Evolutionary conservation across 2,888 invertebrate genomes (phyloP).

Genomic region (Oligia strigilis): DNA sequence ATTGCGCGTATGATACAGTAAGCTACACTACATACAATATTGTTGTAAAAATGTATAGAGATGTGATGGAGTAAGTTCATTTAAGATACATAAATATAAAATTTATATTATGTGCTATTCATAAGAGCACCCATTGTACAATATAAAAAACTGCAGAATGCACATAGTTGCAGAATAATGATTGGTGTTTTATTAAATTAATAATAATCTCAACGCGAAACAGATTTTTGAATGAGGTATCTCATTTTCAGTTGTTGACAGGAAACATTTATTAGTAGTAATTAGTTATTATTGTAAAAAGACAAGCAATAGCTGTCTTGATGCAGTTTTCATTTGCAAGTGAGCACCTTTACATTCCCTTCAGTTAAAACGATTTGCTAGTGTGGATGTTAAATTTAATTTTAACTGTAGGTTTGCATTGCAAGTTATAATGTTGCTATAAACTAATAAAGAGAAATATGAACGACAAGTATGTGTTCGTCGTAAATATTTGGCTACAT

Average conservation of each 20-base stretch:
- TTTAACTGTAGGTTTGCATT: conserved; percentile 53
- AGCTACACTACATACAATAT: conserved; percentile 38
- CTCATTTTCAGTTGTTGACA: conserved; percentile 21
- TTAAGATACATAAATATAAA: conserved; percentile 41
- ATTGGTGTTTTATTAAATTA: conserved; percentile 20
- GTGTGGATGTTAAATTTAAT: conserved; percentile 55
- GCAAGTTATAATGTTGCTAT: conserved; percentile 40
- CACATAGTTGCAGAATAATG: conserved; percentile 44
- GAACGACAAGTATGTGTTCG: conserved; percentile 52
- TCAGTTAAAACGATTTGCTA: conserved; percentile 62
- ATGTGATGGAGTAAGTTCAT: conserved; percentile 46
- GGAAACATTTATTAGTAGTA: conserved; percentile 19
- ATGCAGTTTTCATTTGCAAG: conserved; percentile 42
- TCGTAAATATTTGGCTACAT: conserved; percentile 54
- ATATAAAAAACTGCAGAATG: conserved; percentile 41
- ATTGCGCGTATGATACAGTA: conserved; percentile 36
- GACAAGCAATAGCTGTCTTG: conserved; percentile 23
- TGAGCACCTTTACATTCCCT: conserved; percentile 65
- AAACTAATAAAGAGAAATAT: conserved; percentile 26
- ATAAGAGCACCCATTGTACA: conserved; percentile 64
- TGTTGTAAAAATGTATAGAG: conserved; percentile 61
- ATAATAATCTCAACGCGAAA: conserved; percentile 28
- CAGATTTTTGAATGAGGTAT: conserved; percentile 20
- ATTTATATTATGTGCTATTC: conserved; percentile 46
- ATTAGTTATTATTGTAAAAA: conserved; percentile 10